These are phyloP conservation scores for Tauraco erythrolophus DNA, from an alignment of 2,113 vertebrate species.

Conservation along the genomic window DNA sequence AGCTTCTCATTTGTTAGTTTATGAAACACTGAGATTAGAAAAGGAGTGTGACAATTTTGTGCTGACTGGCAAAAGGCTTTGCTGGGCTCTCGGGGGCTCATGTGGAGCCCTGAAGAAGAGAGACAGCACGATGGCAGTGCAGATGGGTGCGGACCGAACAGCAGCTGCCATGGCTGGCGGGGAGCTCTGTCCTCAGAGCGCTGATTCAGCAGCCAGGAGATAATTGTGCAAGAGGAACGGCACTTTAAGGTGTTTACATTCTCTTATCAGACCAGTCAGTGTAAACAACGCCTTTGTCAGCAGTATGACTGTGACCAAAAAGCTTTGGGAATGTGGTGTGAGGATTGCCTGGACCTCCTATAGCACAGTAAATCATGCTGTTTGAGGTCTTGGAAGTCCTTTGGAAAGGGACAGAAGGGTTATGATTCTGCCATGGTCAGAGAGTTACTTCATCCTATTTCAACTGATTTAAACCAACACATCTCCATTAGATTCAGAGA, in stretches of 20 bases:
- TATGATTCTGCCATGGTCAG: background rate
- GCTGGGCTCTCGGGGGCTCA: background rate
- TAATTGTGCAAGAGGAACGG: slow-evolving; percentile 53
- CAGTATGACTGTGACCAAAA: slow-evolving; percentile 12
- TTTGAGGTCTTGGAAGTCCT: background rate
- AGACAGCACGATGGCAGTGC: background rate
- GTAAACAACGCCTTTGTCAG: slow-evolving; percentile 40
- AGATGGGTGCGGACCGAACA: background rate
- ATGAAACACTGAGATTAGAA: background rate
- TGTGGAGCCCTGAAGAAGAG: background rate
- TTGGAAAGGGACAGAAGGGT: background rate
- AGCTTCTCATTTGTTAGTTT: background rate
- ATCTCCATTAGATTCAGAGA: background rate
- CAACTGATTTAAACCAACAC: background rate
- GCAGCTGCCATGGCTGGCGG: background rate
- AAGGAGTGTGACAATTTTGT: background rate
- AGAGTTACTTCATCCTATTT: background rate
- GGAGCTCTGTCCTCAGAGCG: slow-evolving; percentile 18
- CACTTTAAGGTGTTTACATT: slow-evolving; percentile 52
- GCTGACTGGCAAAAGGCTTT: background rate
- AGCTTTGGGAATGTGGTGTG: background rate
- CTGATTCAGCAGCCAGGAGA: slow-evolving; percentile 67
- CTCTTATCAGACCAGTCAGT: slow-evolving; percentile 16
- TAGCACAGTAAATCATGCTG: background rate
- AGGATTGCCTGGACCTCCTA: background rate